phyloP scores from a whole-genome alignment of 2,113 vertebrate genomes.

The Ammodytes marinus region DNA sequence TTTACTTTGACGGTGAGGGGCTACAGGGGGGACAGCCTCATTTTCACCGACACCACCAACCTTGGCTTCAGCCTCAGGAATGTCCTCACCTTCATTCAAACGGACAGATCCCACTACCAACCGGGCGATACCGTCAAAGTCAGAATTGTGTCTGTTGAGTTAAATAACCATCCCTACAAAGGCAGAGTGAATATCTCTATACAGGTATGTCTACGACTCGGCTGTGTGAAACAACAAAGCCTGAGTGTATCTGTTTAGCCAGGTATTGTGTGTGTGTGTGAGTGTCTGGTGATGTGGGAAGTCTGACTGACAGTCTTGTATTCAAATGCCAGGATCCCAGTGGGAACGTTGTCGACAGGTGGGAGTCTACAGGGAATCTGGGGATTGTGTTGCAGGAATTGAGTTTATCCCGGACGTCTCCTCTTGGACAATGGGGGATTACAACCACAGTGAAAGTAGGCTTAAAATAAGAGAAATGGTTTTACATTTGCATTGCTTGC shows the following conservation, averaged over 20 bases:
- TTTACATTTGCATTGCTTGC: neutral
- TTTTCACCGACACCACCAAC: constrained; percentile 87
- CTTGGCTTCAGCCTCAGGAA: constrained; percentile 79
- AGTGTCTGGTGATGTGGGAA: neutral
- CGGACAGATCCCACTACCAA: constrained; percentile 84
- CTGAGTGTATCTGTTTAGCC: neutral
- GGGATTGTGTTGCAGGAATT: constrained; percentile 87
- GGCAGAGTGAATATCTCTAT: constrained; percentile 82
- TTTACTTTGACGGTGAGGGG: constrained; percentile 81
- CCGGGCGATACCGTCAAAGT: constrained; percentile 86
- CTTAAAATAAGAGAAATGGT: neutral
- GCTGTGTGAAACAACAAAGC: constrained; percentile 6
- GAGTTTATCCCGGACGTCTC: constrained; percentile 80
- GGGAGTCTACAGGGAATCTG: constrained; percentile 83
- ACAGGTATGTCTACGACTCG: constrained; percentile 78
- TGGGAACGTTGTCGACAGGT: constrained; percentile 84
- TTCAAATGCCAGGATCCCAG: constrained; percentile 85
- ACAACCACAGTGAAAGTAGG: constrained; percentile 85
- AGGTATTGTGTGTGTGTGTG: constrained; percentile 1
- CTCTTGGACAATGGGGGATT: constrained; percentile 89
- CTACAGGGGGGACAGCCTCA: constrained; percentile 44
- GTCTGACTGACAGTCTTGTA: constrained; percentile 43
- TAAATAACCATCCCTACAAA: constrained; percentile 86
- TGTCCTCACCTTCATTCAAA: constrained; percentile 87
- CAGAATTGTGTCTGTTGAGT: constrained; percentile 80